These are phyloP conservation scores for Diplogasteroides magnus DNA, from an alignment of 1,140 invertebrate species.

Conservation along the genomic window DNA sequence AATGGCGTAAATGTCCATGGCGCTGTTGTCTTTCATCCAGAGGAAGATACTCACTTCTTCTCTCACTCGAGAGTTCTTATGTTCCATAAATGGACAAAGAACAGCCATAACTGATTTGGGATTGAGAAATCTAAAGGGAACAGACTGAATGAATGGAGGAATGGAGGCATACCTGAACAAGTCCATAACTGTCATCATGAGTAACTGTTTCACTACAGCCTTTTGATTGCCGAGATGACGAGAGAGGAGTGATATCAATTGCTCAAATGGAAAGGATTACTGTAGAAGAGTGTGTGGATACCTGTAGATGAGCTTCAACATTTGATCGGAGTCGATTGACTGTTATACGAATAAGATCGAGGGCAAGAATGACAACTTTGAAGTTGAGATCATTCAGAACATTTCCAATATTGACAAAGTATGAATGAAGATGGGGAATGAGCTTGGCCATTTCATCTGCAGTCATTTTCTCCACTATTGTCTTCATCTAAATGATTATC, in stretches of 20 bases:
- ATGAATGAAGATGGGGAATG: constrained; percentile 29
- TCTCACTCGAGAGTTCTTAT: constrained; percentile 26
- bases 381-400: constrained; percentile 32
- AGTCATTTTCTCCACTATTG: constrained; percentile 22
- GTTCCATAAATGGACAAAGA: constrained; percentile 19
- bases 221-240: constrained; percentile 34
- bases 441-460: constrained; percentile 19
- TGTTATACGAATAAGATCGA: constrained; percentile 27
- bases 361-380: constrained; percentile 24
- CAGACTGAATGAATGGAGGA: neutral
- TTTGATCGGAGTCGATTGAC: constrained; percentile 20
- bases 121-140: constrained; percentile 6
- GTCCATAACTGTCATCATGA: constrained; percentile 34
- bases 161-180: constrained; percentile 13
- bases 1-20: no score
- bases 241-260: constrained; percentile 20
- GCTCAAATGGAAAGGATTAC: constrained; percentile 15
- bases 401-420: constrained; percentile 24
- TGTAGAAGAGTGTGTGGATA: neutral
- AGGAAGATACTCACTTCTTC: constrained; percentile 20
- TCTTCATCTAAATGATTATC: constrained; percentile 17
- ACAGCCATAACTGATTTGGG: constrained; percentile 22
- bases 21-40: no score
- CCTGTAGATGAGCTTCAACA: constrained; percentile 29
- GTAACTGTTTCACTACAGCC: constrained; percentile 29